These are phyloP conservation scores for Megalonaias nervosa DNA, from an alignment of 1,140 invertebrate species.

Conservation along the genomic window DNA sequence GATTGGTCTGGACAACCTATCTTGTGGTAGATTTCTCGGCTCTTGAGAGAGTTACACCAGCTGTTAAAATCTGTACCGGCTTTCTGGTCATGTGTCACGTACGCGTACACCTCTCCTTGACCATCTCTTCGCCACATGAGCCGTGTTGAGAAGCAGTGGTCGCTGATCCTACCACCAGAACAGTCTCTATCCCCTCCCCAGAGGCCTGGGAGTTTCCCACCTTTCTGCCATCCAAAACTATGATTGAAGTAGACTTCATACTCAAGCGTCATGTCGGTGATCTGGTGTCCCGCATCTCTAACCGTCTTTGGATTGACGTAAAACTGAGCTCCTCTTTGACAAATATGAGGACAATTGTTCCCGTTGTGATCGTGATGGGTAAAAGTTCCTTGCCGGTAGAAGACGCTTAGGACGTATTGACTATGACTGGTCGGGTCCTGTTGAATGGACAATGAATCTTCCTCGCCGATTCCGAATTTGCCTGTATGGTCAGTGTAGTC, in stretches of 20 bases:
- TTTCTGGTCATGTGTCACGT: conserved; percentile 42
- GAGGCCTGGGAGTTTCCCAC: conserved; percentile 57
- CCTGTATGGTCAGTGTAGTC: conserved; percentile 11
- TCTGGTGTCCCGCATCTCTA: too few species aligned
- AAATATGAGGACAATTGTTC: too few species aligned
- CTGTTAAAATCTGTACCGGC: conserved; percentile 21
- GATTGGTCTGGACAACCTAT: conserved; percentile 33
- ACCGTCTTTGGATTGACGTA: too few species aligned
- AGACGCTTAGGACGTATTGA: conserved; percentile 26
- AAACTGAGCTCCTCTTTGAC: too few species aligned
- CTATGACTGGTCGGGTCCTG: conserved; percentile 20
- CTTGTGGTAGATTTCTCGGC: conserved; percentile 31
- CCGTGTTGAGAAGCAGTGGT: conserved; percentile 53
- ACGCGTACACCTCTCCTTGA: conserved; percentile 52
- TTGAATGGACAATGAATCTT: conserved; percentile 24
- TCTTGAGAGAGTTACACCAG: conserved; percentile 28
- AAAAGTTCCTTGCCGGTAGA: conserved; percentile 20
- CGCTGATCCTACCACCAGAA: conserved; percentile 37
- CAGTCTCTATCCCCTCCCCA: conserved; percentile 41
- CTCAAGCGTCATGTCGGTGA: too few species aligned
- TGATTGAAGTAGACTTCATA: conserved; percentile 39
- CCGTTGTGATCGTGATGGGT: too few species aligned
- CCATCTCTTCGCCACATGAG: conserved; percentile 53
- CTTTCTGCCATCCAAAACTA: conserved; percentile 47
- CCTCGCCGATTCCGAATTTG: conserved; percentile 27